phyloP scores from a whole-genome alignment of 2,797 vertebrate genomes.

The Triplophysa yarkandensis region DNA sequence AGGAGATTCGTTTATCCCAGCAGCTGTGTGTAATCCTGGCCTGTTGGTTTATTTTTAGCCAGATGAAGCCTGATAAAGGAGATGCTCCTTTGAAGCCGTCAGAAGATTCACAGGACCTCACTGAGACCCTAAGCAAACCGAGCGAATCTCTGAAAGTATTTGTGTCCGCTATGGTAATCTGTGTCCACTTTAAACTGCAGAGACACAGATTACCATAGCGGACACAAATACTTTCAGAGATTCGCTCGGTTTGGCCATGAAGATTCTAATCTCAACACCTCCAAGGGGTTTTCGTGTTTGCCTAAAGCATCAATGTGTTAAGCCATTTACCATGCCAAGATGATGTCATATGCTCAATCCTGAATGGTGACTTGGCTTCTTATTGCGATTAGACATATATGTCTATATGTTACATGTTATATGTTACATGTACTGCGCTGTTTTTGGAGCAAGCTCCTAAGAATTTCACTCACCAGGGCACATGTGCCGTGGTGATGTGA shows the following conservation, averaged over 20 bases:
- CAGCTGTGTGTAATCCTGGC: constrained; percentile 54
- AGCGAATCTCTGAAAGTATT: constrained; percentile 44
- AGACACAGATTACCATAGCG: constrained; percentile 56
- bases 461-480: too few species aligned
- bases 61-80: constrained; percentile 50
- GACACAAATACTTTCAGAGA: constrained; percentile 18
- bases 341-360: neutral
- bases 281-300: constrained; percentile 8
- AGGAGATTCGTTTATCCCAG: constrained; percentile 32
- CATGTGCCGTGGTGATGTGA: too few species aligned
- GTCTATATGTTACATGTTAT: too few species aligned
- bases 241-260: constrained; percentile 62
- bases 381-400: too few species aligned
- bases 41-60: constrained; percentile 54
- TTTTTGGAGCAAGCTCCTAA: too few species aligned
- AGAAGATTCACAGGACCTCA: constrained; percentile 51
- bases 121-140: constrained; percentile 56
- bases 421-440: too few species aligned
- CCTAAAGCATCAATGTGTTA: neutral
- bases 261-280: constrained; percentile 52
- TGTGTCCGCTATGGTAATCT: constrained; percentile 51
- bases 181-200: constrained; percentile 56
- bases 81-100: constrained; percentile 58
- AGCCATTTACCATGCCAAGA: constrained; percentile 50
- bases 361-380: too few species aligned